These are phyloP conservation scores for Bergia puertoricense DNA, from an alignment of 92 coral and sea anemone species.

Conservation along the genomic window DNA sequence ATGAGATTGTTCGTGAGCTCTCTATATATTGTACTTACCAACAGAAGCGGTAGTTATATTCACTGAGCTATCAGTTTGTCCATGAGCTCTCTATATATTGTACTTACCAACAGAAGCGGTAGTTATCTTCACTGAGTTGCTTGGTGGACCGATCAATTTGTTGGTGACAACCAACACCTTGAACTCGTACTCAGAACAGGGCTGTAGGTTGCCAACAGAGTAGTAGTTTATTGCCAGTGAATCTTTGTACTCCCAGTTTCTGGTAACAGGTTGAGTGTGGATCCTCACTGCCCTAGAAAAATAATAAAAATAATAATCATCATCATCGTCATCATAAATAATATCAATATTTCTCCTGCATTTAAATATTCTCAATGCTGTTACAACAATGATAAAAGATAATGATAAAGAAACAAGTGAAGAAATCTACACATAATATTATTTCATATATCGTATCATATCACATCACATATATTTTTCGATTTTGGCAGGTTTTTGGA, in stretches of 20 bases:
- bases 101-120: conserved; percentile 52
- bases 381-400: too few species aligned
- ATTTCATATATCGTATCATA: too few species aligned
- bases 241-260: conserved; percentile 43
- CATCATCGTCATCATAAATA: too few species aligned
- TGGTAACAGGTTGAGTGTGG: conserved; percentile 31
- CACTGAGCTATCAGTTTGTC: conserved; percentile 25
- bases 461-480: too few species aligned
- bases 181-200: conserved; percentile 80
- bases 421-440: too few species aligned
- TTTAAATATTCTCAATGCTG: too few species aligned
- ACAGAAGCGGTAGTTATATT: conserved; percentile 41
- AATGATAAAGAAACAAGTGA: too few species aligned
- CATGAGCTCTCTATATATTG: too few species aligned
- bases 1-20: background rate
- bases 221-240: background rate
- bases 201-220: conserved; percentile 29
- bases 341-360: too few species aligned
- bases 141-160: conserved; percentile 53
- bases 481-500: too few species aligned
- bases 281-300: conserved; percentile 41
- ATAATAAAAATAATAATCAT: too few species aligned
- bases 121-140: conserved; percentile 46
- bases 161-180: conserved; percentile 49
- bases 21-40: conserved; percentile 39